Conservation (phyloP, 2,888 invertebrate genomes). For the Noctua pronuba region DNA sequence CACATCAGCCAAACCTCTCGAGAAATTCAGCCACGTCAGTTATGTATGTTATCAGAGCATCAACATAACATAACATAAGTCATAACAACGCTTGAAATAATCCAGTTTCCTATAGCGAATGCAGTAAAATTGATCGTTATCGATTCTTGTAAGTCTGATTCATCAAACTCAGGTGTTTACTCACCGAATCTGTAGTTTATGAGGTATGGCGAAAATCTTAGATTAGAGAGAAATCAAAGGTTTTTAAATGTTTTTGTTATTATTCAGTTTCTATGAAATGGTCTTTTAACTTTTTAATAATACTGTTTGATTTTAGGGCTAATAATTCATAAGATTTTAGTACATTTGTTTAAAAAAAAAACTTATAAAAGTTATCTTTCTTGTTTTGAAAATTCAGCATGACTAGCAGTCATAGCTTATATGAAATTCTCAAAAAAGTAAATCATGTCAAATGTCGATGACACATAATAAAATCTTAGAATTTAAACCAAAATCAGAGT, state of each 20-base stretch:
- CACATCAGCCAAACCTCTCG: not conserved
- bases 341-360: rapidly evolving
- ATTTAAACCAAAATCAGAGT: not conserved
- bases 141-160: conserved; percentile 71
- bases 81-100: conserved; percentile 55
- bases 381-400: too few relatives aligned
- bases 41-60: conserved; percentile 39
- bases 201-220: conserved; percentile 49
- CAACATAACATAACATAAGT: conserved; percentile 55
- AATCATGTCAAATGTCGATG: not conserved
- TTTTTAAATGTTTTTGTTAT: not conserved
- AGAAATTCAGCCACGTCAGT: conserved; percentile 17
- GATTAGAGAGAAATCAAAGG: conserved; percentile 23
- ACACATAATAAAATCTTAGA: not conserved
- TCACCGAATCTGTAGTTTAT: conserved; percentile 58
- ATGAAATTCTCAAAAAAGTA: not conserved
- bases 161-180: conserved; percentile 64
- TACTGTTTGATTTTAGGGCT: not conserved
- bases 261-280: conserved; percentile 9
- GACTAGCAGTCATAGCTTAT: not conserved
- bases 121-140: conserved; percentile 74
- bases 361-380: not conserved
- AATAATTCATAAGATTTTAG: not conserved
- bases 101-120: conserved; percentile 64
- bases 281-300: not conserved